phyloP scores from a whole-genome alignment of 2,888 invertebrate genomes.

The Aphelenchoides bicaudatus region DNA sequence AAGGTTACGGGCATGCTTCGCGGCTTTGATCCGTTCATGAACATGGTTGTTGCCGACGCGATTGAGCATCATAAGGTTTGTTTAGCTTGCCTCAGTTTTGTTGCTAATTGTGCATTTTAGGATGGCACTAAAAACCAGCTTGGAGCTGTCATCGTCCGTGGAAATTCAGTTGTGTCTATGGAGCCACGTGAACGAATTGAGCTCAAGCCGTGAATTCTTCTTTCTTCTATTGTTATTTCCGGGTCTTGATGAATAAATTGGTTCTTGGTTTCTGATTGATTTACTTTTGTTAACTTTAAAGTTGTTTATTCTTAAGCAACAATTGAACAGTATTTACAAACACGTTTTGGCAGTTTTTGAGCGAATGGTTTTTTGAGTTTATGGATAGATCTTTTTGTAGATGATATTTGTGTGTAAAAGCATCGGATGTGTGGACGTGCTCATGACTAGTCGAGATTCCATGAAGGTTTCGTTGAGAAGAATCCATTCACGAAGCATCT shows the following conservation, averaged over 20 bases:
- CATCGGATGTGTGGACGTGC: constrained; percentile 51
- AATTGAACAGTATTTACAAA: too few relatives aligned
- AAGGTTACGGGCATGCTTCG: constrained; percentile 85
- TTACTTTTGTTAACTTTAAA: too few relatives aligned
- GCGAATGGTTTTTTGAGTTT: constrained; percentile 17
- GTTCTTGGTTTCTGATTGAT: too few relatives aligned
- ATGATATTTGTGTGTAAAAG: constrained; percentile 56
- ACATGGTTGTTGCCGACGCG: constrained; percentile 69
- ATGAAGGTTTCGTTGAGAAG: constrained; percentile 52
- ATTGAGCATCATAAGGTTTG: constrained; percentile 40
- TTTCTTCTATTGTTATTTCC: too few relatives aligned
- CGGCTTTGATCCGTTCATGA: constrained; percentile 99
- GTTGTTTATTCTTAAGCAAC: too few relatives aligned
- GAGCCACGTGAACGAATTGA: constrained; percentile 84
- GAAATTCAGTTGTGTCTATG: constrained; percentile 91
- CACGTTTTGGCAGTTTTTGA: too few relatives aligned
- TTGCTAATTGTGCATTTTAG: constrained; percentile 40
- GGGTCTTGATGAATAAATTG: too few relatives aligned
- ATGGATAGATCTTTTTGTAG: constrained; percentile 55
- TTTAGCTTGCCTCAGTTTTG: too few relatives aligned
- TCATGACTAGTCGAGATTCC: constrained; percentile 55
- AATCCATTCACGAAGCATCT: constrained; percentile 60
- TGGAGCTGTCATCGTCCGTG: constrained; percentile 94
- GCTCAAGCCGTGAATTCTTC: too few relatives aligned
- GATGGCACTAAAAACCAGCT: constrained; percentile 83